Percentiles rank a stretch among this genome's conserved stretches.
Evolutionary conservation across 2,888 invertebrate species (phyloP).

Genomic region (Gibbula magus): DNA sequence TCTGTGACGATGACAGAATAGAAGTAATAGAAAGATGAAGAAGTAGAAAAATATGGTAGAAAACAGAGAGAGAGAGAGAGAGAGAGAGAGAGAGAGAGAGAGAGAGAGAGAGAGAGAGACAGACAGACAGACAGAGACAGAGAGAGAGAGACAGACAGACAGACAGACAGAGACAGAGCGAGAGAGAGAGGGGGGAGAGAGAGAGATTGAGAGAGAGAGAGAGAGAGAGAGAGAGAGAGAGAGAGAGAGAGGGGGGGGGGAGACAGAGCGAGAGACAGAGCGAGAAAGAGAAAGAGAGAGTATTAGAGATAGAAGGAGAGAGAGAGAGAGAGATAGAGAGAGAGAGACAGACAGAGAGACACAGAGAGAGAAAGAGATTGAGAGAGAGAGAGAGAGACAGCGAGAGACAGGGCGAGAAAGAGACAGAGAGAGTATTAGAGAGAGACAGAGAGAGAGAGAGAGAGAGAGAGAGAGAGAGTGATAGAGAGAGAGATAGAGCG

Average conservation of each 20-base stretch:
- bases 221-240: no score
- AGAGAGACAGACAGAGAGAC: neutral
- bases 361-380: neutral
- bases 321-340: no score
- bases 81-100: neutral
- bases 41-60: neutral
- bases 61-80: neutral
- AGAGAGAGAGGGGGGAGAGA: no score
- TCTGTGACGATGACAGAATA: neutral
- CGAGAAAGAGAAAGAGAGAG: neutral
- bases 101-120: neutral
- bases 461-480: neutral
- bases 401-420: no score
- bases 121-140: conserved; percentile 1
- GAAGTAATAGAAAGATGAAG: neutral
- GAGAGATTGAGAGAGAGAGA: no score
- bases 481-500: no score
- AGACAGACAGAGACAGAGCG: no score
- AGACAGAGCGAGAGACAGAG: no score
- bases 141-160: neutral
- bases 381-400: no score
- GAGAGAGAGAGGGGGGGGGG: neutral
- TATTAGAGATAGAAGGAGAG: neutral
- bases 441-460: neutral
- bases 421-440: no score